Evolutionary conservation across 2,797 vertebrate genomes (phyloP).

Genomic region (Anolis apletophallus): DNA sequence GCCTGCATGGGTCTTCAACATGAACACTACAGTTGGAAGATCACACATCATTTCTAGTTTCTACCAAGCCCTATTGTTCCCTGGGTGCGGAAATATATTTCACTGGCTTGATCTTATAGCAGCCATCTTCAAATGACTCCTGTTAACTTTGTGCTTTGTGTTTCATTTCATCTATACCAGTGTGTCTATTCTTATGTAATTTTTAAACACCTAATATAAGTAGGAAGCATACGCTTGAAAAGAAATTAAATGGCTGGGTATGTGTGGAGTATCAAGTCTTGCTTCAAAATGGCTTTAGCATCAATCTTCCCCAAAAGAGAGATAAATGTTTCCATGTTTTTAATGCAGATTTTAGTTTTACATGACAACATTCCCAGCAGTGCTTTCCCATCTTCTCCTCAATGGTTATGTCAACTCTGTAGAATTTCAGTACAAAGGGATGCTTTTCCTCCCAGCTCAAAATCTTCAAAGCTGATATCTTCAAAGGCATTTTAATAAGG

Average conservation of each 20-base stretch:
- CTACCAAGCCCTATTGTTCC: neutral
- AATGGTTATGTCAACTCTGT: constrained; percentile 1
- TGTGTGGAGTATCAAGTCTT: neutral
- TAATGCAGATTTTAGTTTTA: neutral
- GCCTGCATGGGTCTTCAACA: neutral
- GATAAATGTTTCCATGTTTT: neutral
- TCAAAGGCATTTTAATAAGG: neutral
- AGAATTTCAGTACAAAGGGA: constrained; percentile 14
- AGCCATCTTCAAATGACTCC: neutral
- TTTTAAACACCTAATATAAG: neutral
- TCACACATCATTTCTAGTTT: neutral
- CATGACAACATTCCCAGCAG: neutral
- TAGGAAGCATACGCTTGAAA: neutral
- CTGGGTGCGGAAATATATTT: neutral
- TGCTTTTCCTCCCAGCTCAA: constrained; percentile 18
- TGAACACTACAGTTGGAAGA: neutral
- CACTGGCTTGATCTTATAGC: neutral
- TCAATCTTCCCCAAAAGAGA: neutral
- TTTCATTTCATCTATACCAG: constrained; percentile 5
- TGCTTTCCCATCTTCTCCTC: neutral
- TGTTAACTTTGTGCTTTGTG: neutral
- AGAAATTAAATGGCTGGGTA: neutral
- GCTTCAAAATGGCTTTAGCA: neutral
- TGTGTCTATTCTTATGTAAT: too few relatives aligned
- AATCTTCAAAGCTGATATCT: constrained; percentile 34